A percentile compares a stretch with the other conserved stretches of the same genome.
These are phyloP conservation scores for Drosophila teissieri DNA, from an alignment of 1,140 invertebrate species.

Conservation along the genomic window DNA sequence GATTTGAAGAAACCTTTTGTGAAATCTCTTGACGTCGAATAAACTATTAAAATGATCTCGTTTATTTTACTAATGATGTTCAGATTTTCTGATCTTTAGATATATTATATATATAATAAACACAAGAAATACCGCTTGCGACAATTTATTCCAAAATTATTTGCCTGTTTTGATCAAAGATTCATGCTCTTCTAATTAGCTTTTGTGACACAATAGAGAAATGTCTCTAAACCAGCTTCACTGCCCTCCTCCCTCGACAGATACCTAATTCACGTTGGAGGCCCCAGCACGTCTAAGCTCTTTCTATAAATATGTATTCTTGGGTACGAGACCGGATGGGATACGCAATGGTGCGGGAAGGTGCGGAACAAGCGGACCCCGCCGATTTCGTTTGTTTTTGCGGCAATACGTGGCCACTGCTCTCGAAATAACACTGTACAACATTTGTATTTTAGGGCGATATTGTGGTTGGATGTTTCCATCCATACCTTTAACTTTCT, in stretches of 20 bases:
- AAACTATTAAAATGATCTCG: not conserved
- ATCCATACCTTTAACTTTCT: too few relatives aligned
- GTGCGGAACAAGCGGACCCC: conserved; percentile 3
- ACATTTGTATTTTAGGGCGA: not conserved
- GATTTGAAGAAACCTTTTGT: too few relatives aligned
- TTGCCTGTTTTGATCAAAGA: conserved; percentile 25
- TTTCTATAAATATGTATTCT: conserved; percentile 57
- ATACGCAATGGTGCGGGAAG: not conserved
- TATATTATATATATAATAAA: not conserved
- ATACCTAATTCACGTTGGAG: not conserved
- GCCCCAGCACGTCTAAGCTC: conserved; percentile 43
- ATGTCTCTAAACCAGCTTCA: conserved; percentile 51
- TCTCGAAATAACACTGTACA: not conserved
- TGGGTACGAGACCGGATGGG: not conserved
- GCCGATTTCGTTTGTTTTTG: conserved; percentile 49
- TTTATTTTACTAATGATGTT: not conserved
- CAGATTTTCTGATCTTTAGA: not conserved
- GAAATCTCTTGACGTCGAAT: too few relatives aligned
- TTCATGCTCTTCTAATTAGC: conserved; percentile 50
- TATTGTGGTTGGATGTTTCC: too few relatives aligned
- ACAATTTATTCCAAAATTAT: conserved; percentile 2
- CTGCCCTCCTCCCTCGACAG: conserved; percentile 8
- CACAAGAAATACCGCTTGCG: not conserved
- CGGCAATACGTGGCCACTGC: conserved; percentile 26
- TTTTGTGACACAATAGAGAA: conserved; percentile 31